These are phyloP conservation scores for Sebastes diploproa DNA, from an alignment of 2,797 vertebrate species.

Conservation along the genomic window DNA sequence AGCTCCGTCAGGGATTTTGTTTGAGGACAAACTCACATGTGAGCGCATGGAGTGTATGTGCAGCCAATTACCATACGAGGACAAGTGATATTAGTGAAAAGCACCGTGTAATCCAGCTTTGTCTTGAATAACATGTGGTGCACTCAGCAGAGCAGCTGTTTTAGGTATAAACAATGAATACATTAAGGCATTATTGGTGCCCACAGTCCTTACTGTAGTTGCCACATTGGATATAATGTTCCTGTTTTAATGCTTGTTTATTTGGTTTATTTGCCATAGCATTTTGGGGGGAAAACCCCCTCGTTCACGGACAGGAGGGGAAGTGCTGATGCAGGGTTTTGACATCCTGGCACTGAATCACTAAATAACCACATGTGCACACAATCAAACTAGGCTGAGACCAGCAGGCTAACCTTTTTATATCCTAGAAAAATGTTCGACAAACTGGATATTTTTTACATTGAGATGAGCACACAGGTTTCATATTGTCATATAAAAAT, in stretches of 20 bases:
- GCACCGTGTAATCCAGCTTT: slow-evolving; percentile 72
- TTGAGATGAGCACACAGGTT: background rate
- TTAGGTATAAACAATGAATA: slow-evolving; percentile 72
- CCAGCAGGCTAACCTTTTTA: slow-evolving; percentile 29
- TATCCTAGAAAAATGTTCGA: slow-evolving; percentile 17
- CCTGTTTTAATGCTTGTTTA: slow-evolving; percentile 67
- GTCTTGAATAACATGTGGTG: slow-evolving; percentile 70
- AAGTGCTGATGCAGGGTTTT: slow-evolving; percentile 65
- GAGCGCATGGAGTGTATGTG: slow-evolving; percentile 62
- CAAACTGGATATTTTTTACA: slow-evolving; percentile 3
- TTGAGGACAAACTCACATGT: slow-evolving; percentile 67
- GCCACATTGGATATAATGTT: slow-evolving; percentile 69
- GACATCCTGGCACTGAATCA: slow-evolving; percentile 70
- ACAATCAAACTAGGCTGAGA: slow-evolving; percentile 50
- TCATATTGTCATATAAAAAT: background rate
- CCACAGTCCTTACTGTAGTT: slow-evolving; percentile 43
- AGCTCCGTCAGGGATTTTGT: slow-evolving; percentile 59
- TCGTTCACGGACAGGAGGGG: slow-evolving; percentile 46
- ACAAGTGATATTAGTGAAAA: slow-evolving; percentile 72
- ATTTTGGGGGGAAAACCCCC: slow-evolving; percentile 68
- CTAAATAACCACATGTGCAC: slow-evolving; percentile 64
- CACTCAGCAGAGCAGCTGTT: slow-evolving; percentile 69
- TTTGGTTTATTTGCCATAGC: slow-evolving; percentile 66
- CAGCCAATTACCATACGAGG: slow-evolving; percentile 71
- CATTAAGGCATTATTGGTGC: slow-evolving; percentile 46